These are phyloP conservation scores for Thalpophila matura DNA, from an alignment of 2,888 invertebrate species.

Conservation along the genomic window DNA sequence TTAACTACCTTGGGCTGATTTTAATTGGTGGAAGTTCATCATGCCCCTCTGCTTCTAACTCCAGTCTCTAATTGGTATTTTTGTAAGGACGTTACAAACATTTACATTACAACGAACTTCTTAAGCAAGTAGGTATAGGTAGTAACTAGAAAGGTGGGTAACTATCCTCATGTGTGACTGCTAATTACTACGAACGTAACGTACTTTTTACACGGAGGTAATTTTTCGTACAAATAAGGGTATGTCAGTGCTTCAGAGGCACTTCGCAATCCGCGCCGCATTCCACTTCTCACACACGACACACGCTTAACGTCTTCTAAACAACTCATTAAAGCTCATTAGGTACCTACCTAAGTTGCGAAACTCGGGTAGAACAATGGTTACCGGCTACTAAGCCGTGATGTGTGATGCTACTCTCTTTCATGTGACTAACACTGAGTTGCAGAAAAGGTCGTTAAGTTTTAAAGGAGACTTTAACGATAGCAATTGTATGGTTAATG, in stretches of 20 bases:
- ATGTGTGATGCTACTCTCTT: slow-evolving; percentile 39
- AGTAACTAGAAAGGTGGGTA: too few species aligned
- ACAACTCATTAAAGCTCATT: slow-evolving; percentile 57
- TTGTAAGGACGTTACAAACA: too few species aligned
- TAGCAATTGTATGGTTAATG: too few species aligned
- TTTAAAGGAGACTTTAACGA: too few species aligned
- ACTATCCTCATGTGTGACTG: slow-evolving; percentile 19
- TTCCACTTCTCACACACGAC: slow-evolving; percentile 56
- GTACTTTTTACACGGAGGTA: slow-evolving; percentile 15
- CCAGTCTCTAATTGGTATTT: too few species aligned
- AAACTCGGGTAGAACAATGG: slow-evolving; percentile 49
- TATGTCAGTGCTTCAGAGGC: slow-evolving; percentile 14
- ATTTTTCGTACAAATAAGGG: slow-evolving; percentile 53
- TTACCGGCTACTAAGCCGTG: slow-evolving; percentile 24
- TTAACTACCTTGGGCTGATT: too few species aligned
- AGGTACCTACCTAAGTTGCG: too few species aligned
- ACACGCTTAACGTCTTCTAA: slow-evolving; percentile 49
- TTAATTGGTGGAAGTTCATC: too few species aligned
- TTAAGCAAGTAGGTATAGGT: too few species aligned
- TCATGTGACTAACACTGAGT: slow-evolving; percentile 33
- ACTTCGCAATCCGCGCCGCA: slow-evolving; percentile 50
- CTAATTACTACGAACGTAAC: slow-evolving; percentile 35
- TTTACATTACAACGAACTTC: slow-evolving; percentile 8
- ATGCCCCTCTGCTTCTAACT: too few species aligned
- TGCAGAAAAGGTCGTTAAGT: slow-evolving; percentile 16